phyloP scores from a whole-genome alignment of 2,797 vertebrate genomes.

The Halcyon badia region DNA sequence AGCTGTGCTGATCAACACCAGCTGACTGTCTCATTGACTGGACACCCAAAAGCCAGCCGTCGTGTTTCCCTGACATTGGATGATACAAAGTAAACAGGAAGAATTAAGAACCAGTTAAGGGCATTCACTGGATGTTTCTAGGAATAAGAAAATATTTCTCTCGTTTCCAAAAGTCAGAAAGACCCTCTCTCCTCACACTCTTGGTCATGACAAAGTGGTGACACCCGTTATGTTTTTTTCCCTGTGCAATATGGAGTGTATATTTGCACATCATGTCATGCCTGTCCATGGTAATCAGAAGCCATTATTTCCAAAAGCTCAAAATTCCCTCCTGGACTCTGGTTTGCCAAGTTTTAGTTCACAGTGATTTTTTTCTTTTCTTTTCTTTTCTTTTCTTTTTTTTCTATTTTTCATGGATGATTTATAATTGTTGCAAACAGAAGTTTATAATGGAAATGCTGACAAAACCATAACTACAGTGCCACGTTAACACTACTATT shows the following conservation, averaged over 20 bases:
- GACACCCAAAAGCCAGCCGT: background rate
- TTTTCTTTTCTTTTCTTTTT: background rate
- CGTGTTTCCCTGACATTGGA: background rate
- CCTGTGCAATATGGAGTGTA: background rate
- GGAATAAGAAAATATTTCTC: background rate
- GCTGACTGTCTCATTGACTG: constrained; percentile 24
- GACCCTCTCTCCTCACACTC: background rate
- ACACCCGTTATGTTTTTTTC: background rate
- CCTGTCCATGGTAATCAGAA: constrained; percentile 67
- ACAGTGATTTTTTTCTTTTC: constrained; percentile 6
- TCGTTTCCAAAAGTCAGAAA: background rate
- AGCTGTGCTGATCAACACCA: constrained; percentile 45
- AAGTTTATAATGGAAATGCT: constrained; percentile 52
- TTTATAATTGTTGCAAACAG: constrained; percentile 54
- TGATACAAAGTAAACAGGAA: constrained; percentile 4
- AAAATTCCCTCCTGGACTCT: constrained; percentile 63
- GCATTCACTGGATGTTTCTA: background rate
- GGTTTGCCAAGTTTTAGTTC: constrained; percentile 57
- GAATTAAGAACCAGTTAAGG: background rate
- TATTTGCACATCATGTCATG: constrained; percentile 67
- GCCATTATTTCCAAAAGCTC: constrained; percentile 67
- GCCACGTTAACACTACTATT: background rate
- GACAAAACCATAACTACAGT: constrained; percentile 48
- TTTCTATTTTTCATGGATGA: background rate
- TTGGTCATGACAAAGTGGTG: constrained; percentile 17